A percentile compares a stretch with the other conserved stretches of the same genome.
These are phyloP conservation scores for Parelbella ahira DNA, from an alignment of 2,888 invertebrate genomes.

Conservation along the genomic window DNA sequence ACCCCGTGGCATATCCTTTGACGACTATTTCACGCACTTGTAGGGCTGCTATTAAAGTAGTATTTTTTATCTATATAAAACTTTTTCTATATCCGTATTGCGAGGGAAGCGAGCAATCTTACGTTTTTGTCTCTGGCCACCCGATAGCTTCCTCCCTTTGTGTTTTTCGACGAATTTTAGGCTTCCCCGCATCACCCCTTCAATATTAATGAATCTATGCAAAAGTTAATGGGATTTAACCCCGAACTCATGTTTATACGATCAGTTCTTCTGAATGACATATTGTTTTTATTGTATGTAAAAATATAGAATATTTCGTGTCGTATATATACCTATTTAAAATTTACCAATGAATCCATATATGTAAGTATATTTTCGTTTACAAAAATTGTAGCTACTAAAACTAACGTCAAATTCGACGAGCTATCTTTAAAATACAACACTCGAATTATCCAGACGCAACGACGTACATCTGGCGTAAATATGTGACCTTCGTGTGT, in stretches of 20 bases:
- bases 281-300: no score
- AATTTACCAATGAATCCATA: no score
- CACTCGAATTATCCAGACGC: no score
- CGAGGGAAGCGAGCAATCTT: constrained; percentile 57
- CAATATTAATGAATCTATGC: constrained; percentile 52
- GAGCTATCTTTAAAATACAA: no score
- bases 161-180: constrained; percentile 61
- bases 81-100: constrained; percentile 53
- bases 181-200: constrained; percentile 58
- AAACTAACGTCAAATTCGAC: no score
- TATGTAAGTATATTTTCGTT: no score
- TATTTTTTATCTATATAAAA: constrained; percentile 37
- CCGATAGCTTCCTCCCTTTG: constrained; percentile 74
- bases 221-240: constrained; percentile 34
- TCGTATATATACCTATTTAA: no score
- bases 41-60: constrained; percentile 44
- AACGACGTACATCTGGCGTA: constrained; percentile 37
- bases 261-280: not conserved
- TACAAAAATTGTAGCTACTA: no score
- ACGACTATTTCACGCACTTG: constrained; percentile 29
- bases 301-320: no score
- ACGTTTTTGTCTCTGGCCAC: constrained; percentile 65
- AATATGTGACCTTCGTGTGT: constrained; percentile 31
- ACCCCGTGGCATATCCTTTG: constrained; percentile 13
- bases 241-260: constrained; percentile 3